Evolutionary conservation across 1,140 invertebrate genomes (phyloP), one percentile per base, ranked within the genome.

Genomic region (Pararge aegeria): DNA sequence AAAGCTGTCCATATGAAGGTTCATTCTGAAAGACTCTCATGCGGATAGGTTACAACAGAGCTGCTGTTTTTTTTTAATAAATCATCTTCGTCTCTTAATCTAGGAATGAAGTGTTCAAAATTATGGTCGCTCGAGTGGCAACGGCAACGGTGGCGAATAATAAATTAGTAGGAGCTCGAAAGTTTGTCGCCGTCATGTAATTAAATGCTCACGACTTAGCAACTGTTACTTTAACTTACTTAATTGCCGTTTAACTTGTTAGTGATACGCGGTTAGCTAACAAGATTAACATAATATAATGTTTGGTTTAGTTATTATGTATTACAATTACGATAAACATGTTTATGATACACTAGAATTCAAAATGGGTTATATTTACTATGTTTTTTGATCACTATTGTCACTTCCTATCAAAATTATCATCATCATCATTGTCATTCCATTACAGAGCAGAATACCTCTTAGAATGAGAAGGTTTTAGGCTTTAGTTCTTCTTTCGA

Each of bases 191-290:
- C 60, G 46, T 42, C 60, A 46, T 55, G 53, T 62, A 62, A 62
- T 62, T 62, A 62, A 62, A 56, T 62, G 60, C 54, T 62, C 60
- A 46, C 60, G 49, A 48, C 60, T 56, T 62, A 52, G 48, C 60
- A 62, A 62, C 60, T 55, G 60, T 62, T 62, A 55, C 54, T 62
- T 62, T 50, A 62, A 62, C 60, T 62, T 62, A 52, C 30, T 44
- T 61, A 54, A 50, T 29, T 59, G 42, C 20, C 48, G 54, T 49
- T 42, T 56, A 62, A 62, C 60, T 62, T 62, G 60, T 51, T 56
- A 52, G 38, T 52, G 15, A 62, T 56, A 62, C 20, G 52, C 42
- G 46, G 46, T 60, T 52, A 46, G 20, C 40, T 49, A 51, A 54
- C 58, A 46, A 48, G 51, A 61, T 54, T 27, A 37, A 49, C 50